Percentiles rank a stretch among this genome's conserved stretches.
Evolutionary conservation across 1,140 invertebrate genomes (phyloP).

Genomic region (Cherax quadricarinatus): DNA sequence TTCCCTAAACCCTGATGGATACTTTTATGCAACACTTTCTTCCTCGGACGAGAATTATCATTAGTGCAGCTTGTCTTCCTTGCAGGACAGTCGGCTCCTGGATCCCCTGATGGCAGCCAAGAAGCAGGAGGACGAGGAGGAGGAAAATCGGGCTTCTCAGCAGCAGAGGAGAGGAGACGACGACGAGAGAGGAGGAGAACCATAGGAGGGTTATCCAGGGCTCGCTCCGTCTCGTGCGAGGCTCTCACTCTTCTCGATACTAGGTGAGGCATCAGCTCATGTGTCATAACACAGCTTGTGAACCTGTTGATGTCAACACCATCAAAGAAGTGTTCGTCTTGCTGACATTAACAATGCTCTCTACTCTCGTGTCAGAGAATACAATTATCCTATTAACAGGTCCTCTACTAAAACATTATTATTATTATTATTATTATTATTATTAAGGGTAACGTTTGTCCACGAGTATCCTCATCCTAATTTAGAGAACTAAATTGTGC

Average conservation of each 20-base stretch:
- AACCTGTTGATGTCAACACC: too few relatives aligned
- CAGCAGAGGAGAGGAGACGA: conserved; percentile 43
- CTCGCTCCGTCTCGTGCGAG: conserved; percentile 52
- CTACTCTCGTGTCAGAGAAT: too few relatives aligned
- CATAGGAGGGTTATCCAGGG: conserved; percentile 6
- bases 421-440: too few relatives aligned
- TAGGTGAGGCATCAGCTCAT: conserved; percentile 22
- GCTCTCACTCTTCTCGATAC: conserved; percentile 47
- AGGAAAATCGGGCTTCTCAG: neutral
- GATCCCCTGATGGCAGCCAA: neutral
- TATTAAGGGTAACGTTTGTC: too few relatives aligned
- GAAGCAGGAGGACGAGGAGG: neutral
- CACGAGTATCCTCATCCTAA: too few relatives aligned
- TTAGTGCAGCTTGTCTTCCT: neutral
- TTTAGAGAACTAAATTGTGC: too few relatives aligned
- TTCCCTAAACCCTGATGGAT: neutral
- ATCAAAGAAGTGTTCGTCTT: too few relatives aligned
- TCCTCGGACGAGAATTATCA: neutral
- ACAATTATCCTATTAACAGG: too few relatives aligned
- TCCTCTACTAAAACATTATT: too few relatives aligned
- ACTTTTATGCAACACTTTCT: neutral
- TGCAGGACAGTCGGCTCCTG: neutral
- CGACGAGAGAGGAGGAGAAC: conserved; percentile 47
- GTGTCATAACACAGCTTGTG: too few relatives aligned
- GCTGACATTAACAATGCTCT: too few relatives aligned